Conservation (phyloP, 2,888 invertebrate species). For the Formica aserva region DNA sequence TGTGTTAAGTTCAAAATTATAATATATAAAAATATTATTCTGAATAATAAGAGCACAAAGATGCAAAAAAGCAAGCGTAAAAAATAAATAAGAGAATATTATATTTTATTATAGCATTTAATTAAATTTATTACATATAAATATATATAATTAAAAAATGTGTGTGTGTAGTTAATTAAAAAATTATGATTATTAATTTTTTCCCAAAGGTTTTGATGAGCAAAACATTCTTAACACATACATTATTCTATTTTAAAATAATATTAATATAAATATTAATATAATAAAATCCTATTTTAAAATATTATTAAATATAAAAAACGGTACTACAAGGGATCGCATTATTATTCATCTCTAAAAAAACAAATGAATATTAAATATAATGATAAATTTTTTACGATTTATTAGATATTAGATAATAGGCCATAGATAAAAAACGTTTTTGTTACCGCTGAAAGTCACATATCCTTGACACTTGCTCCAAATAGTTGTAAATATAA, state of each 20-base stretch:
- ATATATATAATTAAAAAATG: too few species aligned
- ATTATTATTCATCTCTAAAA: neutral
- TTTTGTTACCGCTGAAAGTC: constrained; percentile 15
- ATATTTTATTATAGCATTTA: neutral
- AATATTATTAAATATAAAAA: neutral
- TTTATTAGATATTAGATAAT: too few species aligned
- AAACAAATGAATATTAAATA: neutral
- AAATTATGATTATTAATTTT: neutral
- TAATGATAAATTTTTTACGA: neutral
- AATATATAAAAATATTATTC: neutral
- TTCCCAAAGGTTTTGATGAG: neutral
- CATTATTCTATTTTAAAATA: too few species aligned
- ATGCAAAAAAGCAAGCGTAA: neutral
- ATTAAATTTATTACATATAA: neutral
- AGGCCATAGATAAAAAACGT: neutral
- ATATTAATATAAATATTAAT: too few species aligned
- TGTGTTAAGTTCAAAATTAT: neutral
- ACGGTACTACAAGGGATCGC: neutral
- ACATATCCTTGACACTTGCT: constrained; percentile 19
- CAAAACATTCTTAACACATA: neutral
- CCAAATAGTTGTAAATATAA: neutral
- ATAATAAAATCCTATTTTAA: neutral
- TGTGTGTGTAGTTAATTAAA: too few species aligned
- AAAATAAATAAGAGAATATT: neutral
- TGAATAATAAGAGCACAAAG: neutral